These are phyloP conservation scores for Baryphthengus martii DNA, from an alignment of 2,113 vertebrate genomes.

Conservation along the genomic window DNA sequence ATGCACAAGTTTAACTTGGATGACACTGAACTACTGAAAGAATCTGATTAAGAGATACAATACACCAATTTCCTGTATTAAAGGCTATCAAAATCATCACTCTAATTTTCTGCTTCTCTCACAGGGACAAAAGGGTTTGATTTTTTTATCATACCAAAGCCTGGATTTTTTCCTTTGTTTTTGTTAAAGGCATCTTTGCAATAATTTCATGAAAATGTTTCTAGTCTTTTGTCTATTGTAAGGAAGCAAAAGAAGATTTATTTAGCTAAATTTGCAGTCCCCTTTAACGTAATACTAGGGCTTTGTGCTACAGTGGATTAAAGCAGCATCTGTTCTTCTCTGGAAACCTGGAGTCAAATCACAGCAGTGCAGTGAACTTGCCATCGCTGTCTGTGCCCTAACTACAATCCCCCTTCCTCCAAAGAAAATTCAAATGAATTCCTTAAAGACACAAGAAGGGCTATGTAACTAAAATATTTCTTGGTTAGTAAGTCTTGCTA, in stretches of 20 bases:
- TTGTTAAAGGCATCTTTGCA: neutral
- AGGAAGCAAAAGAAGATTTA: conserved; percentile 58
- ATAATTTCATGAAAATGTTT: neutral
- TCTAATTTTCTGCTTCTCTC: neutral
- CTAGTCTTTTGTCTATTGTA: conserved; percentile 7
- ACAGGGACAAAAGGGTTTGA: neutral
- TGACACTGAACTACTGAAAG: conserved; percentile 3
- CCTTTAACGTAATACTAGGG: conserved; percentile 55
- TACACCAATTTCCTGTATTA: conserved; percentile 8
- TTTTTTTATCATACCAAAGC: neutral
- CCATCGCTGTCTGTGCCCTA: neutral
- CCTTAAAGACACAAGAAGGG: neutral
- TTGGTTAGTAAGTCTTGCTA: neutral
- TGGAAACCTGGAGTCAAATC: conserved; percentile 55
- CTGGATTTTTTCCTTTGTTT: neutral
- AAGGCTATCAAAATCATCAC: conserved; percentile 1
- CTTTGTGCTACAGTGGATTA: conserved; percentile 63
- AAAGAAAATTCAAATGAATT: conserved; percentile 1
- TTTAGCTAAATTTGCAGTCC: conserved; percentile 46
- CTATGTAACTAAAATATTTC: neutral
- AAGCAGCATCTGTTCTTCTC: conserved; percentile 63
- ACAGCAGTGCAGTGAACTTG: conserved; percentile 21
- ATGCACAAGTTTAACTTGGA: conserved; percentile 17
- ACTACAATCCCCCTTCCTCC: neutral
- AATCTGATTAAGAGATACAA: conserved; percentile 28